A percentile compares a stretch with the other conserved stretches of the same genome.
These are phyloP conservation scores for Lamproptera curius DNA, from an alignment of 2,888 invertebrate species.

Conservation along the genomic window DNA sequence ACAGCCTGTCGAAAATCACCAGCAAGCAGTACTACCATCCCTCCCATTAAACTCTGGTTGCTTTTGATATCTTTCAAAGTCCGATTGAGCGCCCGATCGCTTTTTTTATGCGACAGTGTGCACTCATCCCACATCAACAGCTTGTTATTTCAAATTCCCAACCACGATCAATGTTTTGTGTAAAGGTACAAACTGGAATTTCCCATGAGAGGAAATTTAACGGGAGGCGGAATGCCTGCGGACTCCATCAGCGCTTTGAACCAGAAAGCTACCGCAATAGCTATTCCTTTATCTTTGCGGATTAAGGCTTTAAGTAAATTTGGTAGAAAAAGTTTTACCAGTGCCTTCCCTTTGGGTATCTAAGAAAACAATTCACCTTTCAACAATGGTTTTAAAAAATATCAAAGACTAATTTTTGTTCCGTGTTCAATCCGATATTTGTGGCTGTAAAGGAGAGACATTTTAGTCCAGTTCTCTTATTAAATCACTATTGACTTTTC, in stretches of 20 bases:
- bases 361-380: not conserved
- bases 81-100: not conserved
- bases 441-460: constrained; percentile 21
- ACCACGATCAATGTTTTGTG: no score
- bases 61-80: no score
- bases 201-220: not conserved
- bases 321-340: not conserved
- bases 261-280: not conserved
- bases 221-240: not conserved
- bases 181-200: not conserved
- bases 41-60: not conserved
- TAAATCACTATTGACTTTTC: no score
- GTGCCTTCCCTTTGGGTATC: not conserved
- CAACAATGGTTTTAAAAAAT: not conserved
- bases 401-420: not conserved
- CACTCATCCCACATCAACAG: not conserved
- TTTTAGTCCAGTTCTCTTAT: constrained; percentile 26
- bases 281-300: not conserved
- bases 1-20: not conserved
- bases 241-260: not conserved
- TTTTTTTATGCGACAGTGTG: no score
- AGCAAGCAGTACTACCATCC: not conserved
- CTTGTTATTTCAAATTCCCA: not conserved
- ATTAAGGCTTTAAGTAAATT: not conserved
- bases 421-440: constrained; percentile 18